Evolutionary conservation across 1,140 invertebrate species (phyloP).

Genomic region (Lysiphlebus fabarum): DNA sequence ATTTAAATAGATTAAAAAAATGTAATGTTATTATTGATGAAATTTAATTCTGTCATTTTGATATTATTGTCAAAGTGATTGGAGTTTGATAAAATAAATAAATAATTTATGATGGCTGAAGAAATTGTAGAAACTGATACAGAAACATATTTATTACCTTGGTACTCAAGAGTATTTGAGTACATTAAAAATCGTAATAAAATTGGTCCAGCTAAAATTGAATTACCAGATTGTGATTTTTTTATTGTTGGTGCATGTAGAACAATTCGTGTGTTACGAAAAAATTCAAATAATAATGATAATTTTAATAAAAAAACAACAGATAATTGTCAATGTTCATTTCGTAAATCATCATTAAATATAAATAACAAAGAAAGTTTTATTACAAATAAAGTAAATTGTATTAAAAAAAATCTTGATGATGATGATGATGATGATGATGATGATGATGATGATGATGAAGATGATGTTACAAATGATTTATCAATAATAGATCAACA

Average conservation of each 20-base stretch:
- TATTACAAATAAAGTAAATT: conserved; percentile 43
- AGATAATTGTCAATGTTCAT: conserved; percentile 48
- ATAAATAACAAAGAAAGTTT: conserved; percentile 38
- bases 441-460: conserved; percentile 37
- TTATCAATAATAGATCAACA: conserved; percentile 18
- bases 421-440: conserved; percentile 42
- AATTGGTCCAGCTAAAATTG: conserved; percentile 41
- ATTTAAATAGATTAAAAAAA: too few relatives aligned
- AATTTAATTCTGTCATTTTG: neutral
- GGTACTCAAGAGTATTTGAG: conserved; percentile 42
- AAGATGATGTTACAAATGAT: conserved; percentile 33
- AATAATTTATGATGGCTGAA: conserved; percentile 11
- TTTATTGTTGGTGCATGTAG: conserved; percentile 43
- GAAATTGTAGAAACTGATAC: conserved; percentile 14
- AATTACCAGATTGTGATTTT: conserved; percentile 48
- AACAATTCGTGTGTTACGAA: conserved; percentile 41
- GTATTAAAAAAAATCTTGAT: conserved; percentile 46
- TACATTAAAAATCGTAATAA: conserved; percentile 43
- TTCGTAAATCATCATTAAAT: conserved; percentile 34
- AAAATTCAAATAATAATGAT: conserved; percentile 38
- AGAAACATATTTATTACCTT: conserved; percentile 24
- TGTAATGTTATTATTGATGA: too few relatives aligned
- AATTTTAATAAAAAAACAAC: conserved; percentile 50
- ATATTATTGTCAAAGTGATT: too few relatives aligned
- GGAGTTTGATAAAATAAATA: neutral